phyloP scores from a whole-genome alignment of 23 tunicate genomes.

The Aplidium turbinatum region DNA sequence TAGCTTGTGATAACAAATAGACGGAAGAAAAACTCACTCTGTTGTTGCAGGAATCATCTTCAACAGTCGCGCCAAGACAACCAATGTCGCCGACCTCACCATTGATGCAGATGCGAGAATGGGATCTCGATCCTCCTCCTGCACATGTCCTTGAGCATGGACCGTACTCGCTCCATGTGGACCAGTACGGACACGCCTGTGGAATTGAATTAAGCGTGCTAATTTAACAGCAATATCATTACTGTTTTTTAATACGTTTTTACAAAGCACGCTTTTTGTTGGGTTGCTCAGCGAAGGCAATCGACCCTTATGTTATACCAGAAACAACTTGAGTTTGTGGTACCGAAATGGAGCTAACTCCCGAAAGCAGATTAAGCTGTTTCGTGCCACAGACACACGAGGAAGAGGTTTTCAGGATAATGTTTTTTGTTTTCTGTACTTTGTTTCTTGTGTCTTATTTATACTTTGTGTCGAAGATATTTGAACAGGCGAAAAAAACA shows the following conservation, averaged over 20 bases:
- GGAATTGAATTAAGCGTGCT: neutral
- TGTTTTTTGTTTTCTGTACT: too few species aligned
- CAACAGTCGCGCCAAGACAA: constrained; percentile 35
- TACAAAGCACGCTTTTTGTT: too few species aligned
- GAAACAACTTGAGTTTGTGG: too few species aligned
- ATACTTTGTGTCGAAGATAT: too few species aligned
- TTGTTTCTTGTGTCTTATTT: too few species aligned
- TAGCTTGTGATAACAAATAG: neutral
- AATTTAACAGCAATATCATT: neutral
- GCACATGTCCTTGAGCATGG: constrained; percentile 62
- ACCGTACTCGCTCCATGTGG: constrained; percentile 49
- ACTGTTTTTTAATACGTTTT: neutral
- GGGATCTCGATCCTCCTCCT: constrained; percentile 54
- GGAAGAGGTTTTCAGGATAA: too few species aligned
- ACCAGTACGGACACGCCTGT: constrained; percentile 79
- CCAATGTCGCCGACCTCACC: constrained; percentile 36
- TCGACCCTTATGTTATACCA: too few species aligned
- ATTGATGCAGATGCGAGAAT: constrained; percentile 44
- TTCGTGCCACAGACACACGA: too few species aligned
- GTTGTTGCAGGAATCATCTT: constrained; percentile 17
- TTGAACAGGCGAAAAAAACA: too few species aligned
- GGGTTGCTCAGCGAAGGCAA: too few species aligned
- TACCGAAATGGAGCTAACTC: too few species aligned
- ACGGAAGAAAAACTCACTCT: constrained; percentile 22
- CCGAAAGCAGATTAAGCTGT: too few species aligned